Conservation (phyloP, 2,888 invertebrate genomes). For the Drosophila meridiana region DNA sequence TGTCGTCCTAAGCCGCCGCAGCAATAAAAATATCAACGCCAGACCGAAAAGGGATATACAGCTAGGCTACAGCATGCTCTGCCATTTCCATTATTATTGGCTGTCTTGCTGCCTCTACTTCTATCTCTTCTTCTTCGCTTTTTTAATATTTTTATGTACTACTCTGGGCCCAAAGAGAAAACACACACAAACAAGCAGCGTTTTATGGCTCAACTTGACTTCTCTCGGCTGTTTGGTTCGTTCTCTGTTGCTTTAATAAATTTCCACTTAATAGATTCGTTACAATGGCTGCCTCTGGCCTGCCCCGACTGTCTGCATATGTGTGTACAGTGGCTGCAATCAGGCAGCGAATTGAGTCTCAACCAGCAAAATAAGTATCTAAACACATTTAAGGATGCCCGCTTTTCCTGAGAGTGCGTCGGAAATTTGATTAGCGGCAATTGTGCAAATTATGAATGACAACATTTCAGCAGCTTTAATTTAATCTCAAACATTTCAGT, state of each 20-base stretch:
- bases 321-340: constrained; percentile 15
- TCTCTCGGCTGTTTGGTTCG: constrained; percentile 17
- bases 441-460: constrained; percentile 79
- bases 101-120: constrained; percentile 11
- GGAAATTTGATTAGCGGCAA: constrained; percentile 78
- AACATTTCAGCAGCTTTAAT: constrained; percentile 79
- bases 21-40: constrained; percentile 77
- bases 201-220: constrained; percentile 71
- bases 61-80: constrained; percentile 8
- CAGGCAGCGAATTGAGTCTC: constrained; percentile 47
- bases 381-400: constrained; percentile 27
- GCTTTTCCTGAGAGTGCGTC: constrained; percentile 20
- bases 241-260: constrained; percentile 72
- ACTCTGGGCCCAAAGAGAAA: constrained; percentile 10
- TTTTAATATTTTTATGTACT: constrained; percentile 75
- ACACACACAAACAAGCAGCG: constrained; percentile 51
- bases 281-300: constrained; percentile 61
- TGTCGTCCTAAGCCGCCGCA: constrained; percentile 60
- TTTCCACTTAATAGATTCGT: constrained; percentile 82
- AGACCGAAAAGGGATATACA: constrained; percentile 37
- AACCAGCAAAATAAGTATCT: constrained; percentile 34
- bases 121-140: constrained; percentile 15
- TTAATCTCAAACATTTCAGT: constrained; percentile 70
- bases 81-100: constrained; percentile 49
- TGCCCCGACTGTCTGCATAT: constrained; percentile 1